Evolutionary conservation across 2,888 invertebrate genomes (phyloP).

Genomic region (Sinelater perroti): DNA sequence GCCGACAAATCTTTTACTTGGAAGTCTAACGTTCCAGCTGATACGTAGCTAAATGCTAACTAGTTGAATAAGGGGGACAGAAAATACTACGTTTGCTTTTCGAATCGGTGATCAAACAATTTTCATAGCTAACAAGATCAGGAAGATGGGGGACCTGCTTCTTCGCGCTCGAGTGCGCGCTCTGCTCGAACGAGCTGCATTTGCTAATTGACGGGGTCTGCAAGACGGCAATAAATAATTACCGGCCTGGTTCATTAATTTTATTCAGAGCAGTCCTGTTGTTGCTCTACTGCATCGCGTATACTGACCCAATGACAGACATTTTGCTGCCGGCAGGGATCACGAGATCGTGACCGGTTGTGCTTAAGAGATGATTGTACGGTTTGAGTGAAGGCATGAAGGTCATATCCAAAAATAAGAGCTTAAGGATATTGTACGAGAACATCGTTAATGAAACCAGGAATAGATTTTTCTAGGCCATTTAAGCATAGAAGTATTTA

Average conservation of each 20-base stretch:
- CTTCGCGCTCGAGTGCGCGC: constrained; percentile 43
- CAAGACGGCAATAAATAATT: constrained; percentile 15
- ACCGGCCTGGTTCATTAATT: constrained; percentile 25
- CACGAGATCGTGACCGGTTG: no score
- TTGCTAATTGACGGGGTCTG: constrained; percentile 48
- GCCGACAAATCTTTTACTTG: constrained; percentile 10
- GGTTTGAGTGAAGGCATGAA: no score
- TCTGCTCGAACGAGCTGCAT: constrained; percentile 48
- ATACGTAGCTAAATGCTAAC: constrained; percentile 34
- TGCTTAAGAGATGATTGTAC: no score
- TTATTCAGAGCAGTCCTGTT: neutral
- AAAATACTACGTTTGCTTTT: constrained; percentile 58
- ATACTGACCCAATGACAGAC: no score
- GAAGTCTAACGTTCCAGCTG: constrained; percentile 9
- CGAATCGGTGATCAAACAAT: constrained; percentile 62
- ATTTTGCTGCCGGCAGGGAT: no score
- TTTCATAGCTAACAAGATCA: constrained; percentile 61
- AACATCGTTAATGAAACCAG: no score
- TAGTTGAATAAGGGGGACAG: constrained; percentile 44
- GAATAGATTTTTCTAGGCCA: no score
- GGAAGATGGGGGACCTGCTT: constrained; percentile 44
- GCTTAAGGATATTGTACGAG: no score
- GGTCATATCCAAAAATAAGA: no score
- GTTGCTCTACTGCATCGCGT: no score
- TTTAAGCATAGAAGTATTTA: no score